Conservation (phyloP, 2,797 vertebrate species). For the Lateolabrax maculatus region DNA sequence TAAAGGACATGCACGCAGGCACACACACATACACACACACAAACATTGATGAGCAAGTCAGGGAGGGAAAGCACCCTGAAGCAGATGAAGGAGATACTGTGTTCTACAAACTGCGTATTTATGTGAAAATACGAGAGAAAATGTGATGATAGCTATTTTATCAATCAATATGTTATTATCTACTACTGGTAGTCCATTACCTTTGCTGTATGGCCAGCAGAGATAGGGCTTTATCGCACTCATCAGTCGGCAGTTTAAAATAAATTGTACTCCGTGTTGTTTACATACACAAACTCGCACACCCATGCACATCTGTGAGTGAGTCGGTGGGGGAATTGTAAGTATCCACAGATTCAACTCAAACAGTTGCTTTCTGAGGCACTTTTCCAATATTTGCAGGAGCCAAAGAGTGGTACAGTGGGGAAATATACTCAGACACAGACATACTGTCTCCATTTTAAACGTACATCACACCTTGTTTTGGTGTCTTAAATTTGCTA, state of each 20-base stretch:
- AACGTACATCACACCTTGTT: slow-evolving; percentile 5
- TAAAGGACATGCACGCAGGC: slow-evolving; percentile 19
- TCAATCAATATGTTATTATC: slow-evolving; percentile 59
- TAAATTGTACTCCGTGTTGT: slow-evolving; percentile 4
- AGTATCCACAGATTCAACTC: slow-evolving; percentile 8
- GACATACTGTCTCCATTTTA: neutral
- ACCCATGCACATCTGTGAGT: neutral
- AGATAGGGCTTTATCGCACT: slow-evolving; percentile 35
- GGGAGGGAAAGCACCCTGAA: slow-evolving; percentile 44
- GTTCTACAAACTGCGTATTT: slow-evolving; percentile 26
- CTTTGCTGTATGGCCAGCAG: slow-evolving; percentile 1
- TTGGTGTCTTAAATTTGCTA: neutral
- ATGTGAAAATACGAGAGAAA: slow-evolving; percentile 17
- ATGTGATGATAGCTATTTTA: slow-evolving; percentile 33
- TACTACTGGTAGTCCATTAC: slow-evolving; percentile 32
- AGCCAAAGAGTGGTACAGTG: slow-evolving; percentile 25
- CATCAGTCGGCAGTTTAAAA: neutral
- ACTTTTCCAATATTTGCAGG: slow-evolving; percentile 41
- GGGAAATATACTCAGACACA: slow-evolving; percentile 30
- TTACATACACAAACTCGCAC: neutral
- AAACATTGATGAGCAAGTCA: slow-evolving; percentile 27
- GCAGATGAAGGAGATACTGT: slow-evolving; percentile 22
- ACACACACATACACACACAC: slow-evolving; percentile 33
- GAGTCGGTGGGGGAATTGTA: slow-evolving; percentile 19
- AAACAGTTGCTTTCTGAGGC: slow-evolving; percentile 33